phyloP scores from a whole-genome alignment of 2,888 invertebrate genomes.

The Caenorhabditis afra region DNA sequence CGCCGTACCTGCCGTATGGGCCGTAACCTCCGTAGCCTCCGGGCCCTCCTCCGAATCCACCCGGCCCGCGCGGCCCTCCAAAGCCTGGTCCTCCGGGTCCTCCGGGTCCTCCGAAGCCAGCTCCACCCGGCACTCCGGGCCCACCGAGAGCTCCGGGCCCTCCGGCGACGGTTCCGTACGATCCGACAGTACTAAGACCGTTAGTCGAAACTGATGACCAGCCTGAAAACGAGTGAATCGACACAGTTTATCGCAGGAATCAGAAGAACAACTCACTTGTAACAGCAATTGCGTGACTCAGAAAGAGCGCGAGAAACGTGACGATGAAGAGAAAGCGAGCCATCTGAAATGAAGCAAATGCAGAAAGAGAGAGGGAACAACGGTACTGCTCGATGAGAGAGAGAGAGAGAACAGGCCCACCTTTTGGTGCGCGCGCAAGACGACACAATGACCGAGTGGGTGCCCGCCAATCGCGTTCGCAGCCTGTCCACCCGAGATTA shows the following conservation, averaged over 20 bases:
- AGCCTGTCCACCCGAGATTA: not conserved
- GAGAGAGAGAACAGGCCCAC: not conserved
- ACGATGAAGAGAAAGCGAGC: conserved; percentile 1
- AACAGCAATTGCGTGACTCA: conserved; percentile 19
- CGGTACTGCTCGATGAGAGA: not conserved
- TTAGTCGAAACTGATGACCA: conserved; percentile 45
- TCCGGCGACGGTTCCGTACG: conserved; percentile 28
- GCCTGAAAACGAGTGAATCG: conserved; percentile 7
- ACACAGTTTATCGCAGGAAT: not conserved
- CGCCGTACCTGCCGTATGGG: conserved; percentile 45
- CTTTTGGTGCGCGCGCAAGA: not conserved
- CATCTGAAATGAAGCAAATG: conserved; percentile 29
- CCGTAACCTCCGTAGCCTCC: conserved; percentile 42
- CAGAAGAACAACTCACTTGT: conserved; percentile 24
- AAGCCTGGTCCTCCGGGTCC: conserved; percentile 19
- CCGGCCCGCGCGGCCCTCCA: conserved; percentile 22
- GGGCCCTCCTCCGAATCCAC: conserved; percentile 22
- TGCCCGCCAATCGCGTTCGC: not conserved
- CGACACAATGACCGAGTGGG: conserved; percentile 3
- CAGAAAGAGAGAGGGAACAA: not conserved
- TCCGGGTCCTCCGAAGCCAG: conserved; percentile 19
- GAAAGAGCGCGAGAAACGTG: conserved; percentile 26
- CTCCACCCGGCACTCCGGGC: conserved; percentile 20
- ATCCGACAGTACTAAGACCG: conserved; percentile 32
- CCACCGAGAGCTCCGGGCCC: conserved; percentile 19